Base-by-base conservation (phyloP, 2,888 invertebrate genomes). In the Pollenia griseotomentosa region DNA sequence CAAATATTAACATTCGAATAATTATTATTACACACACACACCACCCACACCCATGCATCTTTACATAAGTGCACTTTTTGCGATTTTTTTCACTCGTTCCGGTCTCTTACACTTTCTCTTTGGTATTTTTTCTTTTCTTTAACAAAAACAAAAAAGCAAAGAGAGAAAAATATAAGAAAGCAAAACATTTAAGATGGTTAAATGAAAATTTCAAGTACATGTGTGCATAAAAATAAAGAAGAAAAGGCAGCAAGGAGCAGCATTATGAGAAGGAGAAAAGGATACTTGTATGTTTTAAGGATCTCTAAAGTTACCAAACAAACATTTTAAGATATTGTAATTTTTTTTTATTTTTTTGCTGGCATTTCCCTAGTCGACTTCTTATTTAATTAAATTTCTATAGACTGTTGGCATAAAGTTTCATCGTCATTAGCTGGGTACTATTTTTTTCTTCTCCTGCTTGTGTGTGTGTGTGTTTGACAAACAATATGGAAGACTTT, bases 331-430 rank as follows among this genome's bases (percentile, higher is more conserved):
- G 51, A 71, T 74, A n/a, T 65, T 51, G 59, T 12, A 33, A 44
- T 63, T 71, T 23, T 11, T 46, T 11, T 46, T 9, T 23, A 23
- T 63, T 55, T 44, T 12, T 42, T 55, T 51, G 33, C n/a, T 55
- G 23, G 46, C 42, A 46, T 65, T 70, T 75, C 68, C 80, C 77
- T 57, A 68, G 71, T 11, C 75, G 40, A 71, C 61, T 87, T 53
- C 55, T 84, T 84, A 73, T 84, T 87, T 84, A 87, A 87, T 87
- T 87, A 87, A 87, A 84, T 87, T 86, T 84, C 81, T 73, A 87
- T 80, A 81, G 86, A 83, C 77, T 73, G 80, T 74, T 78, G 84
- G 81, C 81, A 75, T 59, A 78, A 83, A 84, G 74, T 78, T 81
- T 78, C 73, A 73, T 77, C 73, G 46, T 73, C 84, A 78, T 87